Conservation (phyloP, 2,797 vertebrate species). For the Erpetoichthys calabaricus region DNA sequence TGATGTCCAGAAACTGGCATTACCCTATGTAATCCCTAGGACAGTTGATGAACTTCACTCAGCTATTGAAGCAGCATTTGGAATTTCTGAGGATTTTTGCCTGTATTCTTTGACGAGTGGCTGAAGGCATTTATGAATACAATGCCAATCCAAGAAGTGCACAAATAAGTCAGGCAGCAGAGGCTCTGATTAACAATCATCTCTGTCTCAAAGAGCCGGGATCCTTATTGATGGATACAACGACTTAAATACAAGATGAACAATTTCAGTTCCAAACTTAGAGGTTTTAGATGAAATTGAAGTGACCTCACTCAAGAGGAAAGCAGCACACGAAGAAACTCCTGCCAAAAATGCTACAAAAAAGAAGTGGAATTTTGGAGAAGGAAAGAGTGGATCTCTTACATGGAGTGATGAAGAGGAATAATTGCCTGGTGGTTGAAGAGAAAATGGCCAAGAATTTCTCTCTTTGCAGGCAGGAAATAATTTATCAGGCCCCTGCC, state of each 20-base stretch:
- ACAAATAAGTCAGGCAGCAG: slow-evolving; percentile 17
- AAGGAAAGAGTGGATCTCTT: slow-evolving; percentile 18
- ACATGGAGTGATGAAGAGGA: slow-evolving; percentile 16
- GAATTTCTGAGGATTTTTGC: slow-evolving; percentile 12
- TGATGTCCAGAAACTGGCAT: slow-evolving; percentile 13
- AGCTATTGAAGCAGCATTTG: slow-evolving; percentile 10
- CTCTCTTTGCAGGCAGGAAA: slow-evolving; percentile 20
- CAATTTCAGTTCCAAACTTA: slow-evolving; percentile 21
- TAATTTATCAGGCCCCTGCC: slow-evolving; percentile 16
- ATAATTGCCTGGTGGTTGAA: slow-evolving; percentile 16
- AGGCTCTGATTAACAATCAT: slow-evolving; percentile 20
- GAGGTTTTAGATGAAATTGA: slow-evolving; percentile 17
- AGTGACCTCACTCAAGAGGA: slow-evolving; percentile 18
- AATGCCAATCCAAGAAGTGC: slow-evolving; percentile 19
- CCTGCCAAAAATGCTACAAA: slow-evolving; percentile 23
- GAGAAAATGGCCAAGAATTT: slow-evolving; percentile 21
- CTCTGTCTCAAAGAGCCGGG: slow-evolving; percentile 18
- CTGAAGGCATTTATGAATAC: slow-evolving; percentile 20
- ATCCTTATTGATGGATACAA: slow-evolving; percentile 23
- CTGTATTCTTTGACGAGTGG: slow-evolving; percentile 17
- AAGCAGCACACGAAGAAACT: slow-evolving; percentile 20
- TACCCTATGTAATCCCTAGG: too few species aligned
- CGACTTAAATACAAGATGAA: slow-evolving; percentile 22
- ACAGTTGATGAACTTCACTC: slow-evolving; percentile 8
- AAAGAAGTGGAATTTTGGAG: slow-evolving; percentile 18